A percentile compares a stretch with the other conserved stretches of the same genome.
These are phyloP conservation scores for Epistrophe grossulariae DNA, from an alignment of 2,888 invertebrate species.

Conservation along the genomic window DNA sequence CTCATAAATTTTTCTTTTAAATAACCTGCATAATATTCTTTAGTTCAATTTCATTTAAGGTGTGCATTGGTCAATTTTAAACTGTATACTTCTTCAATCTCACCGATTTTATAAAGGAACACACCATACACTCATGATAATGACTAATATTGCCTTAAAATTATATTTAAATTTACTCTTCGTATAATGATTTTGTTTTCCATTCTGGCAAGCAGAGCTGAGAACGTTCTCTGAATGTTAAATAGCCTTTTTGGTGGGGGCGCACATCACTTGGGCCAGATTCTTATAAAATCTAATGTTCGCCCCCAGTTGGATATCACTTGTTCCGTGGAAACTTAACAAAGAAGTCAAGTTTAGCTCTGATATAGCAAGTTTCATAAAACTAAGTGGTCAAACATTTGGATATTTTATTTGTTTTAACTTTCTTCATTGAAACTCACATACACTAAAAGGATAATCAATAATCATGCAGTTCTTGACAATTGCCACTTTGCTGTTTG, in stretches of 20 bases:
- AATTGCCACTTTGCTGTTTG: conserved; percentile 55
- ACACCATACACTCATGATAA: conserved; percentile 33
- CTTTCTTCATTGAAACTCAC: background rate
- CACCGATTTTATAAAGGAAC: background rate
- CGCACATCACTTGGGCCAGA: conserved; percentile 52
- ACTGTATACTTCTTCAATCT: conserved; percentile 18
- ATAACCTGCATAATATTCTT: conserved; percentile 10
- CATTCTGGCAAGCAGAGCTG: conserved; percentile 55
- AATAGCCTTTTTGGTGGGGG: conserved; percentile 66
- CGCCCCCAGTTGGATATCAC: conserved; percentile 81
- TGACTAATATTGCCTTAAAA: conserved; percentile 65
- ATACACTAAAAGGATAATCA: conserved; percentile 52
- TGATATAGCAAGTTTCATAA: conserved; percentile 80
- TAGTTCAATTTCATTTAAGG: background rate
- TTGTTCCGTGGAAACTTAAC: conserved; percentile 84
- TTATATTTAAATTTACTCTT: conserved; percentile 67
- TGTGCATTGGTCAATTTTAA: background rate
- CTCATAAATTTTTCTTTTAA: background rate
- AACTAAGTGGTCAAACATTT: conserved; percentile 41
- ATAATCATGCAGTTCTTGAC: conserved; percentile 63
- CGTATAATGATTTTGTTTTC: conserved; percentile 63
- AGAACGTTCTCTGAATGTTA: conserved; percentile 76
- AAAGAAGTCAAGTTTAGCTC: conserved; percentile 83
- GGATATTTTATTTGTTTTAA: background rate
- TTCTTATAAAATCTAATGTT: conserved; percentile 82